Base-by-base conservation (phyloP, 2,113 vertebrate genomes). In the Amia ocellicauda region DNA sequence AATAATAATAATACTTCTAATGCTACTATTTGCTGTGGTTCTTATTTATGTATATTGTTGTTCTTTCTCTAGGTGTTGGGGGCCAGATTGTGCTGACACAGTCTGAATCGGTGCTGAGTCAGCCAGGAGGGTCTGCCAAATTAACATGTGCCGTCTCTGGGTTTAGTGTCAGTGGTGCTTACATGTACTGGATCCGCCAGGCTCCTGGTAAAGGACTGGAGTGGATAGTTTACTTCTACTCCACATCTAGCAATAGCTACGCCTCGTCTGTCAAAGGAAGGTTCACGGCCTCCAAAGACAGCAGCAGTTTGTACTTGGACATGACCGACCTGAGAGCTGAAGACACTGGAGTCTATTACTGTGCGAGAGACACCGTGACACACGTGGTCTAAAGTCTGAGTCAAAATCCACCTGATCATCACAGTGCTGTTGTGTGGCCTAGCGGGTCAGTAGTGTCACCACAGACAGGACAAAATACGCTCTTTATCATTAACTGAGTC, bases 331-430 rank as follows among this genome's bases (percentile, higher is more conserved):
- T 49, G 14, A n/a, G 7, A n/a, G 22, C 24, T 19, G 58, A 61
- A 9, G 59, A 61, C 13, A n/a, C 42, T 19, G 59, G 41, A 13
- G 42, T 61, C 2, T 49, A 61, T 61, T 61, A 61, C 42, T 61
- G 59, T n/a, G 23, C 59, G 13, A 7, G 9, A 14, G 9, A 27
- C 42, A 9, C 7, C 13, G 42, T 24, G 22, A 16, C 19, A 17
- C 3, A 43, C 24, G 58, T 36, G 31, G 31, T 11, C 31, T 36
- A 11, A 7, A 36, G 31, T 5, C 5, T 36, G 31, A 36, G 31
- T 7, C 31, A 36, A 36, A 36, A 36, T 36, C 31, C 11, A 36
- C 5, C 31, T 7, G 31, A 36, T 7, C 31, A 36, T 7, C 31
- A 36, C 5, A 36, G 31, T 36, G 31, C 11, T 5, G 31, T 11